Base-by-base conservation (phyloP, 2,888 invertebrate species). In the Lissonota sp. region DNA sequence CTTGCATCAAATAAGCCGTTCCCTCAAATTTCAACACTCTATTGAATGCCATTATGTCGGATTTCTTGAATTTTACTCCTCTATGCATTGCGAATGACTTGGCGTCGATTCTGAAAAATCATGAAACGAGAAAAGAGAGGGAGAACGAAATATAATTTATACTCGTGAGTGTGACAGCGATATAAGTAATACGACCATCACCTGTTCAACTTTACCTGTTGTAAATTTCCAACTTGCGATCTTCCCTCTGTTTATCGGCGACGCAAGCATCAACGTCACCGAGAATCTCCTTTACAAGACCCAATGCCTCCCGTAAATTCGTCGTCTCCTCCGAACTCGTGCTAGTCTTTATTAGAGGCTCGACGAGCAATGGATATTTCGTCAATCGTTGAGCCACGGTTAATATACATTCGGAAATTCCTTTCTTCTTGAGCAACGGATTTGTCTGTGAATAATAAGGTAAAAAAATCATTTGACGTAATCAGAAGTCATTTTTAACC, bases 351-450 rank as follows among this genome's bases (percentile, higher is more conserved):
- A 98, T 95, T 57, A 99, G 93, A 0, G 98, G 97, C 90, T 99
- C 99, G 82, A 99, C 95, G 4, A 99, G 94, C 39, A 98, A 93
- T 0, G 99, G 99, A 93, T 99, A 99, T 90, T 99, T 99, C 10
- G 99, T 99, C 57, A 99, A 94, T 84, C 99, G 94, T 92, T 99
- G 99, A 0, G 99, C 98, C 10, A 99, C 98, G 92, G 98, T 97
- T 77, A 99, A 92, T 87, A 99, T 97, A 92, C 98, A 99, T 92
- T 99, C 99, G 0, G 98, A 98, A 69, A 99, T 97, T 80, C 98
- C 98, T 93, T 98, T 98, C 92, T 98, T 97, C 93, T 98, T 97
- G 78, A 98, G 94, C 87, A 98, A 92, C 5, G 97, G 97, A 93
- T 98, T 97, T 74, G 96, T 95, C 91, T 93, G 26, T 26, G 90